Conservation (phyloP, 1,140 invertebrate genomes). For the Conus ventricosus region DNA sequence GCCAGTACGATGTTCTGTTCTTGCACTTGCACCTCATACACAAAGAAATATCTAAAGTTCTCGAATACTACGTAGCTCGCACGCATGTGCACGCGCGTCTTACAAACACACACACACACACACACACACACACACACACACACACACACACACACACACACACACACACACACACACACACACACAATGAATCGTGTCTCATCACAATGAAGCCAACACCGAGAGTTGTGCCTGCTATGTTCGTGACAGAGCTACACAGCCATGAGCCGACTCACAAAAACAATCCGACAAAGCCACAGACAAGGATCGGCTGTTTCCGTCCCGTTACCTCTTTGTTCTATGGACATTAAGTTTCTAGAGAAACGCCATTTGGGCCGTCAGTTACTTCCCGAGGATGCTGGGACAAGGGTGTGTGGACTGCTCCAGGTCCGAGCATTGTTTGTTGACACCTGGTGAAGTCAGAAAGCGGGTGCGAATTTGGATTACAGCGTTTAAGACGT, state of each 20-base stretch:
- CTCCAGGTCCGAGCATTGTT: background rate
- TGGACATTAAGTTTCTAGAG: too few species aligned
- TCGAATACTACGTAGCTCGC: background rate
- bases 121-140: constrained; percentile 16
- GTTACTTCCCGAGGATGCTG: background rate
- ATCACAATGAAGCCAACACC: background rate
- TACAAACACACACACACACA: background rate
- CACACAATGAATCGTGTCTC: background rate
- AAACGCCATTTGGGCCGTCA: background rate
- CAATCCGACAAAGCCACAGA: too few species aligned
- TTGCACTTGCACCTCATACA: too few species aligned
- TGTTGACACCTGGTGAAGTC: background rate
- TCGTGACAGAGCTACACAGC: too few species aligned
- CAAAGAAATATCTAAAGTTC: too few species aligned
- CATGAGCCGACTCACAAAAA: too few species aligned
- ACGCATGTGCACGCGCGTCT: background rate
- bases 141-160: too few species aligned
- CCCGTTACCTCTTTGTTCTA: too few species aligned
- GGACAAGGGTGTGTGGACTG: background rate
- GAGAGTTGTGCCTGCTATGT: too few species aligned
- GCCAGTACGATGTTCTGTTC: too few species aligned
- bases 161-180: too few species aligned
- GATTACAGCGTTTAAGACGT: background rate
- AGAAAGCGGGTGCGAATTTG: background rate
- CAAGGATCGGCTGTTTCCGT: too few species aligned